Conservation (phyloP, 2,113 vertebrate species). For the Symphodus melops region DNA sequence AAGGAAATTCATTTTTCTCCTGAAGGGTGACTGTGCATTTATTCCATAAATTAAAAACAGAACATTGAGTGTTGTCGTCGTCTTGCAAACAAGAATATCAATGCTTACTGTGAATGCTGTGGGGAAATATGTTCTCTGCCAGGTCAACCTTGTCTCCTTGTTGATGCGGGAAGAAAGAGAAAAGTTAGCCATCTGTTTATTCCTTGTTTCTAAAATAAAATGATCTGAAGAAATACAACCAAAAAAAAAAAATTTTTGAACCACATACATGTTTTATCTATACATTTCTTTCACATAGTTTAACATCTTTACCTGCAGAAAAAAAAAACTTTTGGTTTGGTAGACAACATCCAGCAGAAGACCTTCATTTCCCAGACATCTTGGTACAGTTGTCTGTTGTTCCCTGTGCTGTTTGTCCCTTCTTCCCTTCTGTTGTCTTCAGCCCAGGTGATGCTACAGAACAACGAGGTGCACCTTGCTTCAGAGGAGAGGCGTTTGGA, state of each 20-base stretch:
- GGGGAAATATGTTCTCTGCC: slow-evolving; percentile 10
- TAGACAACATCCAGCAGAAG: not conserved
- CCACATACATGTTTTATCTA: not conserved
- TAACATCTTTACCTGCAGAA: not conserved
- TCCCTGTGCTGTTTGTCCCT: too few species aligned
- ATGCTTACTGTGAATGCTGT: slow-evolving; percentile 20
- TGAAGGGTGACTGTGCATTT: slow-evolving; percentile 47
- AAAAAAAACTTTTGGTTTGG: not conserved
- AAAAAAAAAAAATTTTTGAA: not conserved
- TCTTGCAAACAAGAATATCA: slow-evolving; percentile 9
- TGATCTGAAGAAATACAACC: not conserved
- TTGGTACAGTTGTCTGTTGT: not conserved
- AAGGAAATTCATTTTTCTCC: slow-evolving; percentile 38
- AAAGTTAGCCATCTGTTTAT: not conserved
- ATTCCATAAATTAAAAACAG: slow-evolving; percentile 23
- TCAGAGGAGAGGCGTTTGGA: too few species aligned
- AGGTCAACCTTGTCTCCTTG: not conserved
- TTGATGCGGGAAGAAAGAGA: not conserved
- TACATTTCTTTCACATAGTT: not conserved
- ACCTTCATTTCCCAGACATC: not conserved
- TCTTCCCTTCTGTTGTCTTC: too few species aligned
- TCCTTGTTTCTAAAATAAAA: not conserved
- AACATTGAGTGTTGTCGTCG: slow-evolving; percentile 6
- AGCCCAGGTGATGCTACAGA: too few species aligned
- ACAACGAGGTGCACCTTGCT: too few species aligned